These are phyloP conservation scores for Tenthredo distinguenda DNA, from an alignment of 2,888 invertebrate genomes.

Conservation along the genomic window DNA sequence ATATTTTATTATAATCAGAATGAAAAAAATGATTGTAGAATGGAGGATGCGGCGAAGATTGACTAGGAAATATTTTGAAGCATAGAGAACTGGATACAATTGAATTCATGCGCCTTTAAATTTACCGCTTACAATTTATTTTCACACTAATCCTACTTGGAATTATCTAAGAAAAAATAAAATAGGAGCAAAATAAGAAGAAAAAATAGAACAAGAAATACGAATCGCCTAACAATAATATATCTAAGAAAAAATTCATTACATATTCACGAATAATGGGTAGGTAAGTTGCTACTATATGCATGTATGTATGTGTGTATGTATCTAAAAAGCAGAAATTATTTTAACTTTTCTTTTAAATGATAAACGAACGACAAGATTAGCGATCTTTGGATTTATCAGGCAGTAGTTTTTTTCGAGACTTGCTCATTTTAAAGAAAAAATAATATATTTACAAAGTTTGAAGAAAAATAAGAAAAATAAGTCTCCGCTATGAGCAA, in stretches of 20 bases:
- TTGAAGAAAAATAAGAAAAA: no score
- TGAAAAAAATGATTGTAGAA: slow-evolving; percentile 24
- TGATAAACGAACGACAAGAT: slow-evolving; percentile 29
- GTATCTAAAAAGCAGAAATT: not conserved
- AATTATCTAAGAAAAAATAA: slow-evolving; percentile 34
- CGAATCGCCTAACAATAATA: slow-evolving; percentile 37
- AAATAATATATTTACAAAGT: no score
- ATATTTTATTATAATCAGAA: slow-evolving; percentile 6
- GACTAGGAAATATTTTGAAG: not conserved
- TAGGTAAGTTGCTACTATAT: not conserved
- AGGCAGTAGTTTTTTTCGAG: not conserved
- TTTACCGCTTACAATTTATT: slow-evolving; percentile 40
- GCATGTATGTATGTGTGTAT: not conserved
- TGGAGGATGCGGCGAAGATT: not conserved
- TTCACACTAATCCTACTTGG: slow-evolving; percentile 48
- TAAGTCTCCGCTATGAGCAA: not conserved
- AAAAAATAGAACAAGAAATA: not conserved
- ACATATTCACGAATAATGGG: not conserved
- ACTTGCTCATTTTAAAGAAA: not conserved
- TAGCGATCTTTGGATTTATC: slow-evolving; percentile 42
- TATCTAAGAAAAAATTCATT: slow-evolving; percentile 33
- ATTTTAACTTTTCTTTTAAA: not conserved
- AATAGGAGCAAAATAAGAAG: not conserved
- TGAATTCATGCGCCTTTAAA: not conserved
- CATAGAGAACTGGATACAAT: not conserved